Evolutionary conservation across 2,797 vertebrate genomes (phyloP).

Genomic region (Selene dorsalis): DNA sequence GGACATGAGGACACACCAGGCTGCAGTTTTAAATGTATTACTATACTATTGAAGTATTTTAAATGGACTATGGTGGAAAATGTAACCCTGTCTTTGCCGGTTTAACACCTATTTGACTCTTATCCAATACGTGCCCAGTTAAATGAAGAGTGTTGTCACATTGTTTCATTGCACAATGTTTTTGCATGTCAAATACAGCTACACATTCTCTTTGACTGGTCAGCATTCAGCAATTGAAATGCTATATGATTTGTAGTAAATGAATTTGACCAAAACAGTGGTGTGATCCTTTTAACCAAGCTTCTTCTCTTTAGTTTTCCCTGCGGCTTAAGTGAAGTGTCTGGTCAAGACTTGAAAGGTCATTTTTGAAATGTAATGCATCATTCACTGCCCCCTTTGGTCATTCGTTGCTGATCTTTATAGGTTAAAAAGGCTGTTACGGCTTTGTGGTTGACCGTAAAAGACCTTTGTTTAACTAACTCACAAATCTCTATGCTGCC

Average conservation of each 20-base stretch:
- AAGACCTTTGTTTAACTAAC: constrained; percentile 70
- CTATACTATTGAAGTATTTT: background rate
- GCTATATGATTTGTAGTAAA: background rate
- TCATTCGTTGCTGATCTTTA: constrained; percentile 42
- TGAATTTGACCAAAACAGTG: background rate
- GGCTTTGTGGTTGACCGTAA: constrained; percentile 65
- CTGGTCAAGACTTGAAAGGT: constrained; percentile 58
- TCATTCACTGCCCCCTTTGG: constrained; percentile 49
- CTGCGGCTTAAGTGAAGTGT: constrained; percentile 27
- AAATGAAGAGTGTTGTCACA: background rate
- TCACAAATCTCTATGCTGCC: constrained; percentile 62
- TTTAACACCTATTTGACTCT: constrained; percentile 6
- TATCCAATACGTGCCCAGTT: background rate
- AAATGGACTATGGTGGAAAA: background rate
- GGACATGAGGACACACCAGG: background rate
- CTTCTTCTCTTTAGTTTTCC: background rate
- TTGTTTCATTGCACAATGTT: background rate
- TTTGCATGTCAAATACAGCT: background rate
- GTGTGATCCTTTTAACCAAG: background rate
- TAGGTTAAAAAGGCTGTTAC: constrained; percentile 65
- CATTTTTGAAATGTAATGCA: constrained; percentile 54
- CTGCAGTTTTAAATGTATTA: constrained; percentile 12
- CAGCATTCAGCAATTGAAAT: background rate
- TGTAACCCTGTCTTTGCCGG: constrained; percentile 5
- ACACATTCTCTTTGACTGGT: background rate